Conservation (phyloP, 2,797 vertebrate species). For the Alfaro cultratus region DNA sequence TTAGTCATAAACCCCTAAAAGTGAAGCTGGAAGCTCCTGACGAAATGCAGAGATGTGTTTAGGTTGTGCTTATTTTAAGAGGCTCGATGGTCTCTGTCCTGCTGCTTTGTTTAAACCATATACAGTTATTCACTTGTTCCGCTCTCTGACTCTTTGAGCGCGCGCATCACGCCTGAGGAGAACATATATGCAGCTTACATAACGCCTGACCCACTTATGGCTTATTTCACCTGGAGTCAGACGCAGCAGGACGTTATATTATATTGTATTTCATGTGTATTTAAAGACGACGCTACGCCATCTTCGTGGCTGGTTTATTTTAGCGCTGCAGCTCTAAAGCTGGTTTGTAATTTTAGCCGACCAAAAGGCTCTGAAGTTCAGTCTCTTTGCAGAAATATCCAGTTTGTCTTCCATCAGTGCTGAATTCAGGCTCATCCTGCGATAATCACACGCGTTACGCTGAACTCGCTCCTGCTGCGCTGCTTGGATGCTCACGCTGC, state of each 20-base stretch:
- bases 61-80: too few relatives aligned
- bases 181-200: conserved; percentile 31
- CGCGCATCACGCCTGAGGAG: conserved; percentile 12
- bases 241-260: conserved; percentile 29
- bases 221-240: conserved; percentile 34
- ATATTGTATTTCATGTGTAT: conserved; percentile 52
- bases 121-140: not conserved
- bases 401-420: conserved; percentile 26
- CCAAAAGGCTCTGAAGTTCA: conserved; percentile 45
- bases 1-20: not conserved
- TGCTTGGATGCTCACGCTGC: conserved; percentile 10
- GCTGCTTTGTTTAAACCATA: not conserved
- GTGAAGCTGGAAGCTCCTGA: not conserved
- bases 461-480: conserved; percentile 25
- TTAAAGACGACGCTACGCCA: conserved; percentile 49
- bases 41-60: not conserved
- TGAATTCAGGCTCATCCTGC: conserved; percentile 29
- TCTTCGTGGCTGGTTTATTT: conserved; percentile 41
- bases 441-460: conserved; percentile 7
- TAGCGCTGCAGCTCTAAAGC: conserved; percentile 46
- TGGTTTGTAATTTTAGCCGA: conserved; percentile 63
- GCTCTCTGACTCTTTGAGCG: conserved; percentile 5
- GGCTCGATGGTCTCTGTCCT: not conserved
- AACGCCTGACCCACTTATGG: conserved; percentile 26
- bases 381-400: conserved; percentile 40